Evolutionary conservation across 37 sponge, comb jelly and placozoan species (phyloP), one percentile per base, ranked within the genome.

Genomic region (Tethya wilhelma): DNA sequence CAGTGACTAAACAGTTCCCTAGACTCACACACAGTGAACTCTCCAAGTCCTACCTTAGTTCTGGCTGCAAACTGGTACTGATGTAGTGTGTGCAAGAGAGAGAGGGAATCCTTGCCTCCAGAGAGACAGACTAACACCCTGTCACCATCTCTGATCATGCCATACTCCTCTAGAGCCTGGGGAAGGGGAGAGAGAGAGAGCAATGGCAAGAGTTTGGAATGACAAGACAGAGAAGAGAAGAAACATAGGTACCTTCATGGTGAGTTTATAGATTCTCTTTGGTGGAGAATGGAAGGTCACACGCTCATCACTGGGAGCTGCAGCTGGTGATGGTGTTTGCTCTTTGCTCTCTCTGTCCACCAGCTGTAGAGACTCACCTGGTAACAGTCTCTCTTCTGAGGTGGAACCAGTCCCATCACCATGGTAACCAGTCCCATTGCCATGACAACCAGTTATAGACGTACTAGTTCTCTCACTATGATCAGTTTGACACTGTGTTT

Each of bases 31-130:
- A 9, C 14, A 14, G 14, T 49, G 53, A 49, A 60, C 37, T 25
- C n/a, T n/a, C n/a, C n/a, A n/a, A n/a, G n/a, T n/a, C 59, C 19
- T 25, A 87, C 88, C 59, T 83, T 94, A 7, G 87, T 49, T 40
- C 53, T 81, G 44, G 93, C 88, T n/a, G 66, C 31, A 56, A 82
- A 90, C 73, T 90, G 91, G 86, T 87, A 96, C 85, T 96, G 97
- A 6, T 79, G 66, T 17, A 96, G 78, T 4, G 97, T 80, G 75
- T 96, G 97, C 31, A 96, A 89, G 57, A 96, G 80, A 25, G 97
- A 96, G 41, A 96, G 86, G 2, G 97, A 96, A 63, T 96, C 97
- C 59, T 96, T 96, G 45, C 97, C 97, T 37, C 97, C 97, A 36
- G 97, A 96, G 71, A 96, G 71, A 80, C 94, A 93, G 78, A 96